Conservation (phyloP, 2,113 vertebrate species). For the Tragulus kanchil region DNA sequence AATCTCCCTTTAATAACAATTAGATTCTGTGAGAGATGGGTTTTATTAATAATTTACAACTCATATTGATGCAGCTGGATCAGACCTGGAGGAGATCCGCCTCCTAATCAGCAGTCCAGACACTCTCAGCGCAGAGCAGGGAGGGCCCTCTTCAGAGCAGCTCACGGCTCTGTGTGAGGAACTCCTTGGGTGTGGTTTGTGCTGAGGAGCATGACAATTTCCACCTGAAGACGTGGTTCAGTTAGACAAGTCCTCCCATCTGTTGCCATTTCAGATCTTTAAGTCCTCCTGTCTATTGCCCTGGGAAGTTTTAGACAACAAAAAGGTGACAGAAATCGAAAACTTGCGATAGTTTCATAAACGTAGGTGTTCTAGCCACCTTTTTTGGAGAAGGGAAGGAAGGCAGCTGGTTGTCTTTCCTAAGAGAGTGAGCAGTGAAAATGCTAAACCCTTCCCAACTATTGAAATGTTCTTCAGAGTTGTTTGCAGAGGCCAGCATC, state of each 20-base stretch:
- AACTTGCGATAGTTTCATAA: background rate
- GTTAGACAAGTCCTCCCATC: background rate
- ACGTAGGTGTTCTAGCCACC: background rate
- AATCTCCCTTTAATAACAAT: background rate
- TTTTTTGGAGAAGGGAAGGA: background rate
- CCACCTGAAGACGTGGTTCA: background rate
- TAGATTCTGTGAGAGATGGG: background rate
- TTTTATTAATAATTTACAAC: background rate
- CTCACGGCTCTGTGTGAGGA: background rate
- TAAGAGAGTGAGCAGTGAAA: background rate
- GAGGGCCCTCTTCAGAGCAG: background rate
- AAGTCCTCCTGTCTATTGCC: background rate
- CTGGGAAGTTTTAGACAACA: background rate
- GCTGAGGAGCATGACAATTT: background rate
- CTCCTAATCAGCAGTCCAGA: background rate
- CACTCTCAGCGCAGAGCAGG: background rate
- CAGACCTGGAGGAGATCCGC: background rate
- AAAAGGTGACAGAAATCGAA: background rate
- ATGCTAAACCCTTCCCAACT: background rate
- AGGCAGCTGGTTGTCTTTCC: background rate
- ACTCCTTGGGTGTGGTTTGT: background rate
- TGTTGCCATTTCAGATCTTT: background rate
- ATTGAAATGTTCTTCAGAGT: background rate
- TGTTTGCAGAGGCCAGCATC: background rate
- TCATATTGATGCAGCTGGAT: background rate